Evolutionary conservation across 2,797 vertebrate genomes (phyloP).

Genomic region (Gastrophryne carolinensis): DNA sequence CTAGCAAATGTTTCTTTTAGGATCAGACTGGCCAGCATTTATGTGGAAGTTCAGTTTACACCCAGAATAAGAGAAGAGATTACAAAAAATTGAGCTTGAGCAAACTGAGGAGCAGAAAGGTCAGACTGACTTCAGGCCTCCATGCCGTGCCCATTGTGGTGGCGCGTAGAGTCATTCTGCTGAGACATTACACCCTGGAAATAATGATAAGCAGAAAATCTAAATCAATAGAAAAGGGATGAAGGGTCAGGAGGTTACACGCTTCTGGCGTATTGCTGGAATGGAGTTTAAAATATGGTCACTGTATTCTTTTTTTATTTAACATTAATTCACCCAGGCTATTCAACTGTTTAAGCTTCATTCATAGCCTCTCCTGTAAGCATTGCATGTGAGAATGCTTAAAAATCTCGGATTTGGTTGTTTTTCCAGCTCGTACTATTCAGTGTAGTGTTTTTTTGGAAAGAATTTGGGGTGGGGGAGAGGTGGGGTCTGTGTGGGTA

Average conservation of each 20-base stretch:
- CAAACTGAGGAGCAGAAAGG: conserved; percentile 18
- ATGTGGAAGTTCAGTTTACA: not conserved
- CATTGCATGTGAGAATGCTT: too few species aligned
- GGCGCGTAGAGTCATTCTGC: not conserved
- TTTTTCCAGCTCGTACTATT: too few species aligned
- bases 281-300: not conserved
- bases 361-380: not conserved
- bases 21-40: too few species aligned
- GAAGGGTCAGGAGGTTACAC: not conserved
- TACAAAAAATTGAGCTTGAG: conserved; percentile 12
- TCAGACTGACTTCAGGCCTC: conserved; percentile 10
- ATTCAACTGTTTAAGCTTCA: not conserved
- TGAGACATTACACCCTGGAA: conserved; percentile 16
- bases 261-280: not conserved
- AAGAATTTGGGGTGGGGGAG: too few species aligned
- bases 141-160: not conserved
- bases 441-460: too few species aligned
- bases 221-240: conserved; percentile 32
- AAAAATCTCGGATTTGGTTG: too few species aligned
- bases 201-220: conserved; percentile 30
- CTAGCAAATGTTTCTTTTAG: too few species aligned
- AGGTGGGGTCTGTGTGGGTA: too few species aligned
- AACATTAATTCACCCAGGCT: not conserved
- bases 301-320: not conserved
- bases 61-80: not conserved